Conservation (phyloP, 2,888 invertebrate species). For the Melieria picta region DNA sequence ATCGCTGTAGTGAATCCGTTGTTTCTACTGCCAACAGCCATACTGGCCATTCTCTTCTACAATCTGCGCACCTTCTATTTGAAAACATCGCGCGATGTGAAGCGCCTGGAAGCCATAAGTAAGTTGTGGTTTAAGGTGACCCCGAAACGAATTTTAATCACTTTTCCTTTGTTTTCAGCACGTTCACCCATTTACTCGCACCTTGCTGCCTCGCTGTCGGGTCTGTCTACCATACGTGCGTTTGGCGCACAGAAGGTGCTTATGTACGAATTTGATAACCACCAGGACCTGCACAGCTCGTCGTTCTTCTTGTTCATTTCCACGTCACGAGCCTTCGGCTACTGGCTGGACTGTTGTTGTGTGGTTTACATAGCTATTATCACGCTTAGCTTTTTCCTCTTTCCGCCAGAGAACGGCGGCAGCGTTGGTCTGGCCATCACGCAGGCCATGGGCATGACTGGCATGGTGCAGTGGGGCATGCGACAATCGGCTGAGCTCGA, state of each 20-base stretch:
- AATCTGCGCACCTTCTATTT: slow-evolving; percentile 80
- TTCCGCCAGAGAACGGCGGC: slow-evolving; percentile 74
- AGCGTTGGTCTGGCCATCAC: slow-evolving; percentile 83
- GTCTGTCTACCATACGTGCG: slow-evolving; percentile 90
- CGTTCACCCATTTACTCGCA: slow-evolving; percentile 95
- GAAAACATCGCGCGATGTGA: slow-evolving; percentile 82
- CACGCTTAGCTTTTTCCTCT: slow-evolving; percentile 83
- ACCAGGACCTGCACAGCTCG: slow-evolving; percentile 88
- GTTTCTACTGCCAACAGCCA: slow-evolving; percentile 76
- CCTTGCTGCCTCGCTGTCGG: slow-evolving; percentile 87
- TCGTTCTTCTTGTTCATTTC: slow-evolving; percentile 93
- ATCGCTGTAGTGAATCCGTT: slow-evolving; percentile 80
- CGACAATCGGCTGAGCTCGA: slow-evolving; percentile 90
- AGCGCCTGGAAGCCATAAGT: slow-evolving; percentile 83
- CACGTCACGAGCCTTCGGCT: slow-evolving; percentile 92
- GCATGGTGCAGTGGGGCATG: slow-evolving; percentile 83
- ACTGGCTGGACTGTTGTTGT: slow-evolving; percentile 91
- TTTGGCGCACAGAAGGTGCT: slow-evolving; percentile 84
- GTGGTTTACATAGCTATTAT: slow-evolving; percentile 86
- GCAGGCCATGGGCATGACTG: slow-evolving; percentile 80
- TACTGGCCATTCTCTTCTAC: slow-evolving; percentile 79
- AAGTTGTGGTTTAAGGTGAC: slow-evolving; percentile 64
- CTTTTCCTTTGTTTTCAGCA: slow-evolving; percentile 66
- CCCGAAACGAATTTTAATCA: not conserved
- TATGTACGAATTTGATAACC: slow-evolving; percentile 80